Percentiles rank a stretch among this genome's conserved stretches.
These are phyloP conservation scores for Neoascia interrupta DNA, from an alignment of 2,888 invertebrate genomes.

Conservation along the genomic window DNA sequence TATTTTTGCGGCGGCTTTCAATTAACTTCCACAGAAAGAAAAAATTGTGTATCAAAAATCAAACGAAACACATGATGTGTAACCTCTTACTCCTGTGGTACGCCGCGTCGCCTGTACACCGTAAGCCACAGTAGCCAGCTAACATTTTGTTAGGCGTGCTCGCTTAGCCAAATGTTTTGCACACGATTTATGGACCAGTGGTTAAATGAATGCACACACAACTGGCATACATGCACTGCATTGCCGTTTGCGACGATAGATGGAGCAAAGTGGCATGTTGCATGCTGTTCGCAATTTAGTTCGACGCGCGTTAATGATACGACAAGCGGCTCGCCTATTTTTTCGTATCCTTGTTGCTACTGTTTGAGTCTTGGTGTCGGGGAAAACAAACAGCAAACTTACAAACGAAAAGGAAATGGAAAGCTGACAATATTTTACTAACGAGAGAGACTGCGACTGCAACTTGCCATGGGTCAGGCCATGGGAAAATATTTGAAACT, in stretches of 20 bases:
- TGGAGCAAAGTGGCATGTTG: constrained; percentile 59
- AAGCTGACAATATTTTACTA: constrained; percentile 40
- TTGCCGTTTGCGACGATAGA: constrained; percentile 18
- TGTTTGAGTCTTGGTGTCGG: constrained; percentile 2
- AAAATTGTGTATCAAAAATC: constrained; percentile 6
- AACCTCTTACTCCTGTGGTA: constrained; percentile 48
- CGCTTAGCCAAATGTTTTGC: constrained; percentile 40
- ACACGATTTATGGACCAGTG: constrained; percentile 61
- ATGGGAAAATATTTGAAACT: too few relatives aligned
- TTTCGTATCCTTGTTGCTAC: constrained; percentile 20
- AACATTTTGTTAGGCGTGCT: constrained; percentile 26
- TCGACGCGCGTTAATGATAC: constrained; percentile 57
- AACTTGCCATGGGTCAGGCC: too few relatives aligned
- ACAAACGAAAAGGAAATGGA: constrained; percentile 22
- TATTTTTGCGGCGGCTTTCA: constrained; percentile 59
- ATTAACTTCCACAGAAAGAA: constrained; percentile 24
- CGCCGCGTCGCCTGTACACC: not conserved
- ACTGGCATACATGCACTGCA: not conserved
- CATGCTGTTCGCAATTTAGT: constrained; percentile 66
- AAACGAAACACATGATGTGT: constrained; percentile 35
- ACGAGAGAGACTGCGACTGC: too few relatives aligned
- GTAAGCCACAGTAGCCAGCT: constrained; percentile 2
- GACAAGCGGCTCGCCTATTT: constrained; percentile 13
- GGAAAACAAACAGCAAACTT: constrained; percentile 13
- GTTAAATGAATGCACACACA: constrained; percentile 20